phyloP scores from a whole-genome alignment of 2,888 invertebrate species.

The Dicycla oo region DNA sequence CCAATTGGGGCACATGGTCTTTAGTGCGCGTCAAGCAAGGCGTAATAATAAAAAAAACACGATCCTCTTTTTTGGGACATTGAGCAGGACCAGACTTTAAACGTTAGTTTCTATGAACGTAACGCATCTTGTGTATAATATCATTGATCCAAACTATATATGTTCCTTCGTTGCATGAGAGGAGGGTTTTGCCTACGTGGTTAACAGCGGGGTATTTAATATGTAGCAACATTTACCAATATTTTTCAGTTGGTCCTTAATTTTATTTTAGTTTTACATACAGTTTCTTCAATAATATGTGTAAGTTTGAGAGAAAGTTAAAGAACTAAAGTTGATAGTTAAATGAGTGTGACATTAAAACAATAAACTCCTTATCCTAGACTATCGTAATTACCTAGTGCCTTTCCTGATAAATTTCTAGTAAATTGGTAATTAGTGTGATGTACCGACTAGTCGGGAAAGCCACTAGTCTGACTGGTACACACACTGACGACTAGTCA shows the following conservation, averaged over 20 bases:
- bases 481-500: no score
- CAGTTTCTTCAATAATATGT: neutral
- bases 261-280: neutral
- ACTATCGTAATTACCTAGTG: conserved; percentile 24
- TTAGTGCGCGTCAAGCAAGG: no score
- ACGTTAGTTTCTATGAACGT: no score
- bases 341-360: neutral
- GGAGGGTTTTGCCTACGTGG: neutral
- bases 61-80: no score
- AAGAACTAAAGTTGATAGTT: neutral
- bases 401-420: conserved; percentile 43
- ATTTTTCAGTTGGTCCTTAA: no score
- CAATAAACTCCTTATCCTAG: conserved; percentile 12
- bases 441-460: no score
- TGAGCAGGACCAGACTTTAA: no score
- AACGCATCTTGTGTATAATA: no score
- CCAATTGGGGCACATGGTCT: no score
- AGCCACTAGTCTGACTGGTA: no score
- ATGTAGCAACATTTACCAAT: neutral
- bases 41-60: no score
- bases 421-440: conserved; percentile 22
- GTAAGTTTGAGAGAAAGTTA: neutral
- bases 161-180: neutral
- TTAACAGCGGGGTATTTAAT: neutral
- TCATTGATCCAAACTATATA: no score